Base-by-base conservation (phyloP, 2,797 vertebrate genomes). In the Diplodus puntazzo region DNA sequence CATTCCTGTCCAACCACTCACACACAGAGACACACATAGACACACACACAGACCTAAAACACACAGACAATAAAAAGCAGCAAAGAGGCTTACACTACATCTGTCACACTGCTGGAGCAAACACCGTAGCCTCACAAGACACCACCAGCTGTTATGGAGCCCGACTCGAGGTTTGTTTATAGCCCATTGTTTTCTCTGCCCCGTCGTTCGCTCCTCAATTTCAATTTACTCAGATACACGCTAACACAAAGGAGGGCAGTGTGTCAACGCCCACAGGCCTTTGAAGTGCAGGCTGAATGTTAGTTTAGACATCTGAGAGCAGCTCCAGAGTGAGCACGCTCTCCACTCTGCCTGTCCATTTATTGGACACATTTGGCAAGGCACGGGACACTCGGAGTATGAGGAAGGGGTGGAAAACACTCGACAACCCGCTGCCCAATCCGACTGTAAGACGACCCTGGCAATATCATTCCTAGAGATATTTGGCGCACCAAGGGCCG, bases 101-200 rank as follows among this genome's bases (percentile, higher is more conserved):
- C 94, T 94, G 93, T 92, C 90, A 87, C 91, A 87, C 90, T 88
- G 89, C 88, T 89, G 91, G 87, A 91, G 81, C 82, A 92, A 94
- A 95, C 91, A 90, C 64, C 21, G 66, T 0, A 81, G 80, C 69
- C 83, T 91, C 80, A 77, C 77, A 90, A 77, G 83, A 85, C 86
- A 83, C 73, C 73, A 69, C 77, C 87, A 92, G 89, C 92, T 92
- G 89, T 73, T 87, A 57, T 62, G 61, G 80, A 84, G 85, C 79
- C 69, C 21, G 65, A 83, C 80, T 75, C 60, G 2, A 82, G 70
- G 85, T 90, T 93, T 88, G 86, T 88, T 93, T 87, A 89, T 77
- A 58, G 77, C 73, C 69, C 77, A 62, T 88, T 91, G 87, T 89
- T 90, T 86, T 90, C 87, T 76, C 68, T 66, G 63, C 75, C 68